These are phyloP conservation scores for Rhimphoctona megacephalus DNA, from an alignment of 2,888 invertebrate genomes.

Conservation along the genomic window DNA sequence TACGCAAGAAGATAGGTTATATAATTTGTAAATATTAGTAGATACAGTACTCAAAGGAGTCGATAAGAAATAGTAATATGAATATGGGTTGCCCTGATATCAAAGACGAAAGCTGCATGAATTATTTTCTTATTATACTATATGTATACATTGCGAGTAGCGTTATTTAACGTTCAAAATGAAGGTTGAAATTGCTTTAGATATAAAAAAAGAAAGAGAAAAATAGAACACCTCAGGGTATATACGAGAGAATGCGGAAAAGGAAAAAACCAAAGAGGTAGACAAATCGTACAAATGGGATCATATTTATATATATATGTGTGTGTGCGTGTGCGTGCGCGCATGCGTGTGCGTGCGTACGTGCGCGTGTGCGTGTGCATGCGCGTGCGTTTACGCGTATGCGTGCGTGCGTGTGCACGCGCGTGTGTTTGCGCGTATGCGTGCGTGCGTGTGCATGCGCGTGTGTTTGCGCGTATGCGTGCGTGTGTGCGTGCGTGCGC, in stretches of 20 bases:
- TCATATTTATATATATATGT: constrained; percentile 18
- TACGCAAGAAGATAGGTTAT: background rate
- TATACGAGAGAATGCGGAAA: constrained; percentile 32
- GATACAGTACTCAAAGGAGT: constrained; percentile 9
- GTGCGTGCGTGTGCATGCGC: too few species aligned
- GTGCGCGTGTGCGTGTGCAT: too few species aligned
- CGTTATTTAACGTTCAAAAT: constrained; percentile 17
- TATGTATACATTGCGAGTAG: background rate
- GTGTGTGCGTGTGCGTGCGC: too few species aligned
- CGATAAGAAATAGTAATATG: background rate
- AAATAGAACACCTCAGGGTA: constrained; percentile 12
- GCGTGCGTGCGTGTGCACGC: too few species aligned
- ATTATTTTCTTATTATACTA: background rate
- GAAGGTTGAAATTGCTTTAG: constrained; percentile 3
- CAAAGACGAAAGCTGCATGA: constrained; percentile 30
- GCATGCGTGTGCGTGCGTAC: too few species aligned
- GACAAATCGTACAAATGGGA: constrained; percentile 32
- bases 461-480: too few species aligned
- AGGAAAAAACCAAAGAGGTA: constrained; percentile 36
- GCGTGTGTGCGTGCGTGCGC: too few species aligned
- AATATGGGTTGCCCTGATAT: constrained; percentile 8
- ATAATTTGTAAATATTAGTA: constrained; percentile 6
- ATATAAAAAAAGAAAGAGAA: background rate
- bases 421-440: too few species aligned
- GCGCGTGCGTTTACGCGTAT: too few species aligned